Conservation (phyloP, 2,797 vertebrate genomes). For the Enteromius paludinosus region DNA sequence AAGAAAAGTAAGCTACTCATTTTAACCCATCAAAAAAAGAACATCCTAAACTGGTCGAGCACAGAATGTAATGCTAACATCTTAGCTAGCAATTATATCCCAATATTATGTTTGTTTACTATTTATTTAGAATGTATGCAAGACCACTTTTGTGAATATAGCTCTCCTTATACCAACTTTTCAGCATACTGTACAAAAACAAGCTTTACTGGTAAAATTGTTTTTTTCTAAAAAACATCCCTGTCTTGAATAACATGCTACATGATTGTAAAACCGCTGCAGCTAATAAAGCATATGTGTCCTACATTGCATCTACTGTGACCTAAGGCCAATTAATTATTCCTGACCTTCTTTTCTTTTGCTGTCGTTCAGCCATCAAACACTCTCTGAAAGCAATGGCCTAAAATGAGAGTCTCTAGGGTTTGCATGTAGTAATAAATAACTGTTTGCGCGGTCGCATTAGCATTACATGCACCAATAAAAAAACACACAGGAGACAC, state of each 20-base stretch:
- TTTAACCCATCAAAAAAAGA: not conserved
- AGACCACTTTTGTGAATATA: conserved; percentile 7
- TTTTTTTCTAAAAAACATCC: conserved; percentile 11
- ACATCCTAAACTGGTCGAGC: not conserved
- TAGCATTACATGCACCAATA: conserved; percentile 13
- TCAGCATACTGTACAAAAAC: conserved; percentile 18
- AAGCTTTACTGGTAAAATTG: not conserved
- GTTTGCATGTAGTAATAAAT: conserved; percentile 7
- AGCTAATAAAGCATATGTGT: conserved; percentile 11
- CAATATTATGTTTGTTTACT: not conserved
- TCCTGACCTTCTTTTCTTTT: conserved; percentile 12
- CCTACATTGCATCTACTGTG: conserved; percentile 4
- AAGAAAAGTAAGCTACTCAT: not conserved
- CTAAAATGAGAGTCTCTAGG: conserved; percentile 17
- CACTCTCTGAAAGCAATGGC: not conserved
- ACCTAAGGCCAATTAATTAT: conserved; percentile 1
- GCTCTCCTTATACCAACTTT: not conserved
- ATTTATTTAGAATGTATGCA: not conserved
- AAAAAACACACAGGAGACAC: not conserved
- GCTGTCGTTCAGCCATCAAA: conserved; percentile 12
- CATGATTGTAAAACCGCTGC: conserved; percentile 29
- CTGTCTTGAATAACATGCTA: conserved; percentile 6
- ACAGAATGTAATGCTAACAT: not conserved
- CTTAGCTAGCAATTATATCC: not conserved
- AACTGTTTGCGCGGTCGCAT: not conserved